Evolutionary conservation across 2,888 invertebrate species (phyloP).

Genomic region (Boloria euphrosyne): DNA sequence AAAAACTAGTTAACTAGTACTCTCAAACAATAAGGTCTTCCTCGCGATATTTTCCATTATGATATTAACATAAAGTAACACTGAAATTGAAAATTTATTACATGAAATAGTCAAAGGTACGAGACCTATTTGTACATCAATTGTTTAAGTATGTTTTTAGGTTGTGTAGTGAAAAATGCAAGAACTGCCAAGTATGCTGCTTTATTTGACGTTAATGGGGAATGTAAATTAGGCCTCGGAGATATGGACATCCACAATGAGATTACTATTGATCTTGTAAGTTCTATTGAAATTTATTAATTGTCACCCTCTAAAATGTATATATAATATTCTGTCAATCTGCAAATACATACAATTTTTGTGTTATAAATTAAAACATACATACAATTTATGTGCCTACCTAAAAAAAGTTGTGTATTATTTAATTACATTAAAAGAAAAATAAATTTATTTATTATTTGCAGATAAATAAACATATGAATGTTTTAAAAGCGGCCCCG

Average conservation of each 20-base stretch:
- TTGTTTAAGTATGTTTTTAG: conserved; percentile 43
- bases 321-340: background rate
- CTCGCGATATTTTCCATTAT: no score
- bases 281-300: conserved; percentile 41
- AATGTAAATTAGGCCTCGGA: conserved; percentile 90
- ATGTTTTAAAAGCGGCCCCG: conserved; percentile 84
- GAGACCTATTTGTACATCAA: no score
- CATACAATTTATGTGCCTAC: background rate
- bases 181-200: conserved; percentile 89
- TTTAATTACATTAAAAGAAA: background rate
- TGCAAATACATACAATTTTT: no score
- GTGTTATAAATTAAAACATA: no score
- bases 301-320: background rate
- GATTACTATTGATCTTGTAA: conserved; percentile 86
- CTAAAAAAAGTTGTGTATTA: background rate
- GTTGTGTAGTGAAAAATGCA: conserved; percentile 58
- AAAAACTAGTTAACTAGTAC: no score
- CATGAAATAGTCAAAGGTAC: no score
- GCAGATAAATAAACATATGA: conserved; percentile 83
- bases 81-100: no score
- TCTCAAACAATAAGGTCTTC: no score
- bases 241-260: conserved; percentile 90
- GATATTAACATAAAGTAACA: no score
- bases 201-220: conserved; percentile 87
- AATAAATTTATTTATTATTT: conserved; percentile 38